phyloP scores from a whole-genome alignment of 1,140 invertebrate genomes.

The Panulirus ornatus region DNA sequence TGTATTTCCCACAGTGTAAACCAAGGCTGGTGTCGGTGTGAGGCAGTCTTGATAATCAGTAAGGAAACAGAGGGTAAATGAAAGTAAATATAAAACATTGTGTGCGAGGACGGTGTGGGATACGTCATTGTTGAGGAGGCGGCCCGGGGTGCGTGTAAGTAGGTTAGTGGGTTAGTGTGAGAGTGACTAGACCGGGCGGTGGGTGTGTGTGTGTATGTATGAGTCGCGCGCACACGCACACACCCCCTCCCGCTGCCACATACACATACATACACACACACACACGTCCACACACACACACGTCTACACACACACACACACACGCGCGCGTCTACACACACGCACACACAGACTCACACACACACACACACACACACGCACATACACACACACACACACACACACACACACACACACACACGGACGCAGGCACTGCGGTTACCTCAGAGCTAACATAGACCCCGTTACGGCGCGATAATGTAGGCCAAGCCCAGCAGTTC shows the following conservation, averaged over 20 bases:
- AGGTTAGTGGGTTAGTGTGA: constrained; percentile 68
- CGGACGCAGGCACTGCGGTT: constrained; percentile 58
- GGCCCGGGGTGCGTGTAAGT: constrained; percentile 50
- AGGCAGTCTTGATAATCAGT: background rate
- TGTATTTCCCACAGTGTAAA: no score
- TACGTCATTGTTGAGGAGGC: constrained; percentile 45
- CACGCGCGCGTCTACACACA: constrained; percentile 47
- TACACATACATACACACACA: constrained; percentile 21
- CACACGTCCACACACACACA: constrained; percentile 51
- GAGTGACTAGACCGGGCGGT: constrained; percentile 55
- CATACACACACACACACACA: constrained; percentile 49
- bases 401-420: constrained; percentile 54
- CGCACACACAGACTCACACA: constrained; percentile 61
- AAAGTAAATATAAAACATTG: background rate
- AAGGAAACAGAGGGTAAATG: background rate
- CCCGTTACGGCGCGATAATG: constrained; percentile 57
- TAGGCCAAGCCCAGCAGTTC: constrained; percentile 65
- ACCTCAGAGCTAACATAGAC: constrained; percentile 69
- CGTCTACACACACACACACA: constrained; percentile 22
- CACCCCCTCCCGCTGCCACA: constrained; percentile 42
- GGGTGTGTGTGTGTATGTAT: constrained; percentile 60
- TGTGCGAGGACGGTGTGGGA: constrained; percentile 1
- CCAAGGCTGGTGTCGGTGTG: no score
- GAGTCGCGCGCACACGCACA: constrained; percentile 56
- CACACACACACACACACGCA: background rate